Percentiles rank a stretch among this genome's conserved stretches.
Evolutionary conservation across 1,140 invertebrate genomes (phyloP).

Genomic region (Drosophila kepulauana): DNA sequence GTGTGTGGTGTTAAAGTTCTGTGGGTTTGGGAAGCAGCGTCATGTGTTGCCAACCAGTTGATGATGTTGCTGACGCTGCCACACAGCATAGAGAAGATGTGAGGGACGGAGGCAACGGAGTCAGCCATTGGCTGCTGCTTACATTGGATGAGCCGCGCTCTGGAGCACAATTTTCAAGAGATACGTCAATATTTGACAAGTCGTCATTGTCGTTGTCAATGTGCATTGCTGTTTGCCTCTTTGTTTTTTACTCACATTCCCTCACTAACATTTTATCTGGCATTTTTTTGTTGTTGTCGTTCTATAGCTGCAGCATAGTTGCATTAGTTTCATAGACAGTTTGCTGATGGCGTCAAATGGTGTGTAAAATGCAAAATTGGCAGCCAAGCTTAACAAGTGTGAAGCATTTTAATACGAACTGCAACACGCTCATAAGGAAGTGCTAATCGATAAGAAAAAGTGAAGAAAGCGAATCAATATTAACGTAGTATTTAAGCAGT

Average conservation of each 20-base stretch:
- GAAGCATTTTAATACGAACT: background rate
- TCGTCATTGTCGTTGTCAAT: constrained; percentile 77
- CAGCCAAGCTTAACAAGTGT: constrained; percentile 32
- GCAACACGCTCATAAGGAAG: background rate
- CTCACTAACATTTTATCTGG: constrained; percentile 14
- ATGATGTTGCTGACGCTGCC: constrained; percentile 81
- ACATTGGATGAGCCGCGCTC: constrained; percentile 79
- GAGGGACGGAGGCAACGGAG: constrained; percentile 20
- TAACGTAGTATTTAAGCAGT: too few relatives aligned
- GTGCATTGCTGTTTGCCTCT: constrained; percentile 58
- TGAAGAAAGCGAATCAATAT: too few relatives aligned
- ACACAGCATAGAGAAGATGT: constrained; percentile 38
- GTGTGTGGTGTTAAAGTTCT: constrained; percentile 14
- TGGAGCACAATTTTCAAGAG: constrained; percentile 83
- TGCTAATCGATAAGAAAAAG: constrained; percentile 9
- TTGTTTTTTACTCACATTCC: constrained; percentile 29
- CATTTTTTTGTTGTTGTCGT: background rate
- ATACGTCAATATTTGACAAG: constrained; percentile 84
- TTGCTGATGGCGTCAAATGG: constrained; percentile 51
- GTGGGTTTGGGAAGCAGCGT: constrained; percentile 52
- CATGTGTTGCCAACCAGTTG: constrained; percentile 81
- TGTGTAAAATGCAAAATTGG: constrained; percentile 51
- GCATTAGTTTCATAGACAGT: constrained; percentile 60
- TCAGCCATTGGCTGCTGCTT: constrained; percentile 67
- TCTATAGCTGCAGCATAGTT: constrained; percentile 50